Base-by-base conservation (phyloP, 2,888 invertebrate genomes). In the Erebia epiphron region DNA sequence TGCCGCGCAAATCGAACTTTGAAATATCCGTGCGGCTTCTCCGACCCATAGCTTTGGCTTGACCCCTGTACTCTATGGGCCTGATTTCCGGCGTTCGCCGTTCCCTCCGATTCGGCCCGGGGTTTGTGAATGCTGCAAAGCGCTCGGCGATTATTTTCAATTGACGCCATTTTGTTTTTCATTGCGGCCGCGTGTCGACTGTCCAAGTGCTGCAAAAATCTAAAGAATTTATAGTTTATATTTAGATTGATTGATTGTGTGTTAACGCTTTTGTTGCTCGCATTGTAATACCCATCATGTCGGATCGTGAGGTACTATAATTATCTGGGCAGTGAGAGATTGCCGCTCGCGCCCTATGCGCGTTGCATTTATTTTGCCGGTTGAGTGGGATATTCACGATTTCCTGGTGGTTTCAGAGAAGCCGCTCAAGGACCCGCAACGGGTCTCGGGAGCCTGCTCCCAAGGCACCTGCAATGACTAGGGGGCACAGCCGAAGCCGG, bases 401-500 rank as follows among this genome's bases (percentile, higher is more conserved):
- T 68, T 46, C 50, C 41, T 62, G 79, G 76, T 80, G 78, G 76
- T 91, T 91, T 82, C 90, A 94, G 94, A 91, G 93, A 78, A 94
- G 94, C 85, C 91, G 91, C 69, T 93, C 94, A 75, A 88, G 91
- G 79, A 91, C 92, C 72, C 90, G 93, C 72, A 93, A 93, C 87
- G 94, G 93, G 64, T 93, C 93, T 49, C 86, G 93, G 72, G 93
- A 93, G 82, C 89, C 87, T 69, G 87, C 84, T 68, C 86, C 88
- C 66, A 94, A 93, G 80, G 85, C 88, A 66, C 77, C 85, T 50
- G 86, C 80, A 61, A 91, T 93, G 91, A 88, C 93, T 61, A 86
- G 93, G 62, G 92, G 91, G 35, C 91, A 91, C 76, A 93, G 91
- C 81, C 83, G 93, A 79, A 93, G 92, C 91, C 93, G 93, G 90